phyloP scores from a whole-genome alignment of 2,113 vertebrate genomes.

The Muntiacus reevesi region DNA sequence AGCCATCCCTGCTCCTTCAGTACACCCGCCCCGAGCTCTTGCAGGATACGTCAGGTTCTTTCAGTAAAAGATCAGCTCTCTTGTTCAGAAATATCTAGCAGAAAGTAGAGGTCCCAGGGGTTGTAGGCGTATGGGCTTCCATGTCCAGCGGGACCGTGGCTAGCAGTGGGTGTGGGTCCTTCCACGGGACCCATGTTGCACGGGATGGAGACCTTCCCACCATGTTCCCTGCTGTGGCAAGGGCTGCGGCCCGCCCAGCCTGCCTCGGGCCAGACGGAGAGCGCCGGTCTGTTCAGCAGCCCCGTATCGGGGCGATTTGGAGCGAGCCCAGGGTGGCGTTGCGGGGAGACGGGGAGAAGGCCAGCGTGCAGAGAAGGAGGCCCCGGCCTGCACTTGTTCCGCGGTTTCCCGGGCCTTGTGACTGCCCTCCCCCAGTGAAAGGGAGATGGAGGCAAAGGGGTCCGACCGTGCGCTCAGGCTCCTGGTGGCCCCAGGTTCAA shows the following conservation, averaged over 20 bases:
- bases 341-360: no score
- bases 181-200: fast-evolving
- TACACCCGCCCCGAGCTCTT: background rate
- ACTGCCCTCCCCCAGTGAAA: background rate
- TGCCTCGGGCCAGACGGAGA: background rate
- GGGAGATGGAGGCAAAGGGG: background rate
- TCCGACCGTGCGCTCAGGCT: background rate
- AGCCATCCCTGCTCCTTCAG: fast-evolving
- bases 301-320: background rate
- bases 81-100: background rate
- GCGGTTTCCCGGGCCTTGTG: background rate
- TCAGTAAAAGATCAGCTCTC: background rate
- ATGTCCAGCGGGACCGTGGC: fast-evolving
- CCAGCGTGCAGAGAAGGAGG: background rate
- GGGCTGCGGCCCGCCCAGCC: fast-evolving
- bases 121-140: fast-evolving
- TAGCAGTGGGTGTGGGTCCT: background rate
- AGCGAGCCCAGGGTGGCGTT: fast-evolving
- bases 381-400: fast-evolving
- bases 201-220: background rate
- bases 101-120: background rate
- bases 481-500: background rate
- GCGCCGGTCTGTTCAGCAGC: background rate
- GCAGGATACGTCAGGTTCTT: background rate
- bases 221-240: fast-evolving